Conservation (phyloP, 1,140 invertebrate genomes). For the Aphaenogaster floridana region DNA sequence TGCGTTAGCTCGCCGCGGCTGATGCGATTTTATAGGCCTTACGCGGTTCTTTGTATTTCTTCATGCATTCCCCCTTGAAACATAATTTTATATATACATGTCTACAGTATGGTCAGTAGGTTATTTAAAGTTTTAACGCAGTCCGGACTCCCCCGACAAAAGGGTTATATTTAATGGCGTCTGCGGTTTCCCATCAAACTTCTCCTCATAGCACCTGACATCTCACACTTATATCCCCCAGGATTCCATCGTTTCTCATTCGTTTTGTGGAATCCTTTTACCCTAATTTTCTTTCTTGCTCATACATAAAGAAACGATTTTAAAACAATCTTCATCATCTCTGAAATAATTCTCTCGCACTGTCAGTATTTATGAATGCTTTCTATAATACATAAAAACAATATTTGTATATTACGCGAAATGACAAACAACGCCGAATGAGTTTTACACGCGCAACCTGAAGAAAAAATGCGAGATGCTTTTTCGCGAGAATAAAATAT, state of each 20-base stretch:
- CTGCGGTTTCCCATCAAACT: slow-evolving; percentile 81
- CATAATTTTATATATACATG: slow-evolving; percentile 34
- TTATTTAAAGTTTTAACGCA: slow-evolving; percentile 80
- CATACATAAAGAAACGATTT: not conserved
- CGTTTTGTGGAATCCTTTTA: slow-evolving; percentile 21
- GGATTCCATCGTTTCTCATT: slow-evolving; percentile 37
- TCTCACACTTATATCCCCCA: slow-evolving; percentile 11
- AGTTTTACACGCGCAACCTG: not conserved
- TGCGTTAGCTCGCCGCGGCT: not conserved
- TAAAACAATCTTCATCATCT: slow-evolving; percentile 8
- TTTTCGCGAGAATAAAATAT: not conserved
- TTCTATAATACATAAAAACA: not conserved
- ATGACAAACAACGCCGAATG: not conserved
- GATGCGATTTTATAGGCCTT: slow-evolving; percentile 43
- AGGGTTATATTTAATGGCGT: slow-evolving; percentile 77
- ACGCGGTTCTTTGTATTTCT: slow-evolving; percentile 40
- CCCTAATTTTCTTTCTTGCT: slow-evolving; percentile 28
- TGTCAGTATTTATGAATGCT: not conserved
- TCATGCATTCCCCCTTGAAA: slow-evolving; percentile 71
- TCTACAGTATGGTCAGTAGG: slow-evolving; percentile 77
- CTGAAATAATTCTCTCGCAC: slow-evolving; percentile 8
- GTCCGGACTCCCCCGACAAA: slow-evolving; percentile 58
- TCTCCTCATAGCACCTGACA: slow-evolving; percentile 66
- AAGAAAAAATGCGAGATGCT: not conserved
- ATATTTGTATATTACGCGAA: not conserved